Conservation (phyloP, 2,797 vertebrate genomes). For the Lepus townsendii region DNA sequence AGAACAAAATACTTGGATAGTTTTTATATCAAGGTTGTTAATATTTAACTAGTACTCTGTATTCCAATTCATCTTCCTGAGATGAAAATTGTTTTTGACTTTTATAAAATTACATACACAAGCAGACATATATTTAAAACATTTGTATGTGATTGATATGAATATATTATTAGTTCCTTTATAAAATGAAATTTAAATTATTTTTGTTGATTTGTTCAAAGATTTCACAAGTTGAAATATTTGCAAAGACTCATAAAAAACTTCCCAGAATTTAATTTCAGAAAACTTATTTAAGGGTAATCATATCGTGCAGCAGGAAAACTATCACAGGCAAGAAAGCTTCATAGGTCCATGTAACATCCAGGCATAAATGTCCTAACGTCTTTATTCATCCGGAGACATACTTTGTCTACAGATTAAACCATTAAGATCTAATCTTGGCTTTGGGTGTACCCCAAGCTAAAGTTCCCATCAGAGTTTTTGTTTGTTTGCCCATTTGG, state of each 20-base stretch:
- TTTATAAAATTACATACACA: conserved; percentile 18
- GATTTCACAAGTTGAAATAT: not conserved
- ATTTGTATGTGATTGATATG: conserved; percentile 6
- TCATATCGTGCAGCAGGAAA: not conserved
- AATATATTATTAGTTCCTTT: not conserved
- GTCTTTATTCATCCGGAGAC: not conserved
- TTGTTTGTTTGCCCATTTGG: not conserved
- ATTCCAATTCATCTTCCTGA: not conserved
- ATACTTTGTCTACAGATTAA: not conserved
- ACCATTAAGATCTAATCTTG: not conserved
- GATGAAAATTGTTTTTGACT: not conserved
- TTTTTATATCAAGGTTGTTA: not conserved
- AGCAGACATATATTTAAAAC: conserved; percentile 12
- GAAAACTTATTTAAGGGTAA: not conserved
- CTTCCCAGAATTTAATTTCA: not conserved
- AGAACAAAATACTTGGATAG: conserved; percentile 35
- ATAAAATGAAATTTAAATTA: conserved; percentile 51
- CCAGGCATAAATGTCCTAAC: not conserved
- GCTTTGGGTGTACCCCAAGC: not conserved
- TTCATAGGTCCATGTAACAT: not conserved
- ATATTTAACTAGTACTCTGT: not conserved
- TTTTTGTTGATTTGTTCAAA: conserved; percentile 28
- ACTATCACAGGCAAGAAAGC: not conserved
- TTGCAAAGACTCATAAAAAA: not conserved
- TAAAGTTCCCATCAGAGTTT: not conserved